A percentile compares a stretch with the other conserved stretches of the same genome.
phyloP scores from a whole-genome alignment of 2,888 invertebrate species.

The Metallyticus violacea region DNA sequence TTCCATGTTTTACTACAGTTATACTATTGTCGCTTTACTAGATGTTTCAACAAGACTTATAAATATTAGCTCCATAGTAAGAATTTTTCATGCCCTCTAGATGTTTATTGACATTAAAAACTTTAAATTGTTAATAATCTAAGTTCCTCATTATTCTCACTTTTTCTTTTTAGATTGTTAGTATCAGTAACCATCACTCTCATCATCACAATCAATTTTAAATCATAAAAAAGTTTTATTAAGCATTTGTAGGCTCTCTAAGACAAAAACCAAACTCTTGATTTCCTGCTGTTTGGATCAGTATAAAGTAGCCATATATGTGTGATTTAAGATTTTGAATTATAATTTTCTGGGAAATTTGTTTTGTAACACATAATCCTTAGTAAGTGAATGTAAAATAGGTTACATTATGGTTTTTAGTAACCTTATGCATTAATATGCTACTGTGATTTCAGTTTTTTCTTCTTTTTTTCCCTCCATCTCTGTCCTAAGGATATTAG shows the following conservation, averaged over 20 bases:
- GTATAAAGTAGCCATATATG: neutral
- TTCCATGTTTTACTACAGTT: slow-evolving; percentile 17
- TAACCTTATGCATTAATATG: too few relatives aligned
- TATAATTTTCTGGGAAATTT: neutral
- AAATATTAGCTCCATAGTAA: neutral
- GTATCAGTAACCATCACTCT: neutral
- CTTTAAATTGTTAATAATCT: neutral
- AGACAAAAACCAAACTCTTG: neutral
- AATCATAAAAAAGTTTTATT: neutral
- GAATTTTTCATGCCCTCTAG: too few relatives aligned
- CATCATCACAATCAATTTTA: neutral
- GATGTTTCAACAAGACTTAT: neutral
- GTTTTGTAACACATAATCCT: neutral
- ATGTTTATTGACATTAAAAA: neutral
- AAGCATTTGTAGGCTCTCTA: neutral
- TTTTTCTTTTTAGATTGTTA: neutral
- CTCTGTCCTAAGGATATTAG: neutral
- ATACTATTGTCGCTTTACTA: neutral
- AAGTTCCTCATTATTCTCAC: neutral
- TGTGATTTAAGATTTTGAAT: neutral
- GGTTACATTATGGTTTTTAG: too few relatives aligned
- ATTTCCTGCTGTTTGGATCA: neutral
- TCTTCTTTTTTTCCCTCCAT: too few relatives aligned
- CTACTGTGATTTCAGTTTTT: too few relatives aligned
- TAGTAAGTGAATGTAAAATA: neutral